Base-by-base conservation (phyloP, 2,888 invertebrate genomes). In the Acanthococcus lagerstroemiae region DNA sequence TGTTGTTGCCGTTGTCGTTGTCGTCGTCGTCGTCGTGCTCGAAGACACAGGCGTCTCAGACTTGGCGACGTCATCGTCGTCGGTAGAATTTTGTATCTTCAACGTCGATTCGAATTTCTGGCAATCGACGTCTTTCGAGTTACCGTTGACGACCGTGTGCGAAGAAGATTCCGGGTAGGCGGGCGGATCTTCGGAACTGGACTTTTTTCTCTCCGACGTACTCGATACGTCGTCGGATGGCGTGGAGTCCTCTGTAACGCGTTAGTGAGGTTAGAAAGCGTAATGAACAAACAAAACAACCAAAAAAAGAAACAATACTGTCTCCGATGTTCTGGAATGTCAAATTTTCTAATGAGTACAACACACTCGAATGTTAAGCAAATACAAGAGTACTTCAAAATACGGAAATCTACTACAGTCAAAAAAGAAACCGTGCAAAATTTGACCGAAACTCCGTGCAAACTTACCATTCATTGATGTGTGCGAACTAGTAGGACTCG, bases 401-500 rank as follows among this genome's bases (percentile, higher is more conserved):
- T n/a, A n/a, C n/a, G n/a, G n/a, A n/a, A n/a, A n/a, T n/a, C n/a
- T n/a, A n/a, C n/a, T n/a, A n/a, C n/a, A n/a, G n/a, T n/a, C n/a
- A n/a, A n/a, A n/a, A n/a, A n/a, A n/a, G n/a, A n/a, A n/a, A n/a
- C n/a, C n/a, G n/a, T n/a, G n/a, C n/a, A n/a, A n/a, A n/a, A n/a
- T 37, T 37, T 37, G 1, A 15, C 3, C 37, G 2, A 37, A 37
- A 37, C 37, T 2, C 3, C 12, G 12, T 9, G n/a, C n/a, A 7
- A 55, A 57, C 66, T 66, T 19, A 66, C 66, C 66, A 27, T 66
- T 66, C 45, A 66, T 48, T 27, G 66, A 66, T 19, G 57, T 56
- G 27, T 66, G 66, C 26, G 66, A 66, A 66, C 56, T 50, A 24
- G 66, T 66, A 4, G 66, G 66, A 46, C 66, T 66, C 46, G 66